phyloP scores from a whole-genome alignment of 2,113 vertebrate genomes.

The Parus major region DNA sequence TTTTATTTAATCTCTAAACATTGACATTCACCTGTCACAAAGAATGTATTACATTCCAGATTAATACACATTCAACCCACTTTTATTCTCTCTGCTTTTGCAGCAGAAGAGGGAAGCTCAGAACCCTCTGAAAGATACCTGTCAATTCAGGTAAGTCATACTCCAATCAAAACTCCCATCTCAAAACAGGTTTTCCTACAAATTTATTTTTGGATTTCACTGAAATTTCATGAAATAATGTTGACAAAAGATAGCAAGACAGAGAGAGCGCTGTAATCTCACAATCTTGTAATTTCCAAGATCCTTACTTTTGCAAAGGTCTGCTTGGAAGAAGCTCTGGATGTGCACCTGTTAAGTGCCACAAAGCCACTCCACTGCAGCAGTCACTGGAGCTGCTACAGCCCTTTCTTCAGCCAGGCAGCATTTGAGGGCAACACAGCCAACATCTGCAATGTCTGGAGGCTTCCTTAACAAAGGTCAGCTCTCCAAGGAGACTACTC shows the following conservation, averaged over 20 bases:
- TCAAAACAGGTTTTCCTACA: neutral
- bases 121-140: neutral
- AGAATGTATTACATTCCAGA: neutral
- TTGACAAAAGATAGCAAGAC: neutral
- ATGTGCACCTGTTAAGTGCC: neutral
- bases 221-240: neutral
- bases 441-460: neutral
- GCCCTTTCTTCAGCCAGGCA: neutral
- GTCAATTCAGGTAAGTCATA: neutral
- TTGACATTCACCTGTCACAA: neutral
- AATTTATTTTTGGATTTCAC: neutral
- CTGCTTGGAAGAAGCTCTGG: neutral
- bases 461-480: neutral
- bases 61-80: neutral
- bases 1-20: neutral
- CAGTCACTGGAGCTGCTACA: neutral
- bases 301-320: neutral
- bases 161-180: neutral
- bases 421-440: neutral
- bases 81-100: neutral
- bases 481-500: neutral
- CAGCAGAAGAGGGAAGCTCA: neutral
- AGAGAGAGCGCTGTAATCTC: neutral
- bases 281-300: neutral
- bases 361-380: neutral